Percentiles rank a stretch among this genome's conserved stretches.
Evolutionary conservation across 2,888 invertebrate genomes (phyloP).

Genomic region (Pterostichus madidus): DNA sequence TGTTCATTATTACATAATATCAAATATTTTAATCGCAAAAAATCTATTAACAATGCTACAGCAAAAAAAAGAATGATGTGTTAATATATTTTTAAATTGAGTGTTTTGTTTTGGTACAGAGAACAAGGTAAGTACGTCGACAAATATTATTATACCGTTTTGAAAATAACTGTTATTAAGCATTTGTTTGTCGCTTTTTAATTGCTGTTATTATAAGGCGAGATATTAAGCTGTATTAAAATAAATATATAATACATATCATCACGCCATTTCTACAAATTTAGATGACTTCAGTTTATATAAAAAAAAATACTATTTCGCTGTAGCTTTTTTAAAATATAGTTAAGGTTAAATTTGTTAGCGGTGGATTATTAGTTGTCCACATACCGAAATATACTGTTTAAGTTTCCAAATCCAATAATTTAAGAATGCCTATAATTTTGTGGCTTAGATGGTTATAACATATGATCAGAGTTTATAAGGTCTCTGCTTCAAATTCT

Average conservation of each 20-base stretch:
- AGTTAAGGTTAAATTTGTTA: too few relatives aligned
- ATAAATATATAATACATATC: neutral
- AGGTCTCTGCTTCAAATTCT: too few relatives aligned
- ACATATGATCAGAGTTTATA: too few relatives aligned
- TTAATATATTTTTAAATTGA: slow-evolving; percentile 19
- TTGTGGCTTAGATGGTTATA: too few relatives aligned
- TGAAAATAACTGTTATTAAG: neutral
- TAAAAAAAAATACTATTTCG: too few relatives aligned
- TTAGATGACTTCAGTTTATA: too few relatives aligned
- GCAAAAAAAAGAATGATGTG: neutral
- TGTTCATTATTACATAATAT: slow-evolving; percentile 17
- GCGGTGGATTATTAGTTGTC: too few relatives aligned
- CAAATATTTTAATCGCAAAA: slow-evolving; percentile 9
- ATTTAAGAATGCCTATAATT: too few relatives aligned
- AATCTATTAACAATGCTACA: neutral
- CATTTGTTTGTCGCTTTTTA: neutral
- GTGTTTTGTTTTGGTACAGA: neutral
- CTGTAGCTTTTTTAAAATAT: too few relatives aligned
- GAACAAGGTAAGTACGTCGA: slow-evolving; percentile 2
- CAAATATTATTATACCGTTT: neutral
- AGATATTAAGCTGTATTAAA: neutral
- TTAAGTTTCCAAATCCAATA: too few relatives aligned
- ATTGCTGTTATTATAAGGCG: neutral
- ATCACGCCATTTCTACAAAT: too few relatives aligned
- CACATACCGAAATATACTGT: too few relatives aligned